Conservation (phyloP, 2,888 invertebrate genomes). For the Latrodectus hesperus region DNA sequence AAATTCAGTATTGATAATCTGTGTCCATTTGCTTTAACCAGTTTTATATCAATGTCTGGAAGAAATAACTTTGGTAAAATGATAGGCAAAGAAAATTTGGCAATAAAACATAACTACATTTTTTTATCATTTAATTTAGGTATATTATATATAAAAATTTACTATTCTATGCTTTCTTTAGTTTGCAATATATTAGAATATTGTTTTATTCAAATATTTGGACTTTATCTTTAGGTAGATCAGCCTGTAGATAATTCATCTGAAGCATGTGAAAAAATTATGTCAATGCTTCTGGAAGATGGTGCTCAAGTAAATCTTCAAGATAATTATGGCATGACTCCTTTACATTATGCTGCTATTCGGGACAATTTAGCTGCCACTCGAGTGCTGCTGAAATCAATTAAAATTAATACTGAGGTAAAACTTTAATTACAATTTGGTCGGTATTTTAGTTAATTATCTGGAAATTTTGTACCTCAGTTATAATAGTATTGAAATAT, state of each 20-base stretch:
- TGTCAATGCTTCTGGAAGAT: constrained; percentile 40
- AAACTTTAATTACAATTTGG: constrained; percentile 6
- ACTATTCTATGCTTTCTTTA: too few species aligned
- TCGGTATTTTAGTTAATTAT: too few species aligned
- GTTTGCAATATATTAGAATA: not conserved
- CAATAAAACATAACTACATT: too few species aligned
- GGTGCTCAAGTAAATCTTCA: constrained; percentile 74
- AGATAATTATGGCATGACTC: constrained; percentile 76
- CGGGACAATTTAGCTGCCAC: constrained; percentile 76
- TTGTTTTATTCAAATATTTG: not conserved
- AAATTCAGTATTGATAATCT: too few species aligned
- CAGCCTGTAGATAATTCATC: constrained; percentile 7
- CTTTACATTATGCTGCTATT: constrained; percentile 77
- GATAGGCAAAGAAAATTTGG: too few species aligned
- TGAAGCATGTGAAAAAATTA: constrained; percentile 31
- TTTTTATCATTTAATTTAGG: too few species aligned
- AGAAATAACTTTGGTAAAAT: too few species aligned
- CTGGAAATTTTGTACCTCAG: too few species aligned
- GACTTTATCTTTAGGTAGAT: not conserved
- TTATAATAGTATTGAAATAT: too few species aligned
- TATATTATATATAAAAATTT: too few species aligned
- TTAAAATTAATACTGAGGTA: constrained; percentile 74
- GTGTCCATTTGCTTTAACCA: too few species aligned
- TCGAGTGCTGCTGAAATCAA: constrained; percentile 74
- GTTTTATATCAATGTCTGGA: too few species aligned